Evolutionary conservation across 37 sponge, comb jelly and placozoan species (phyloP), one percentile per base, ranked within the genome.

Genomic region (Spongia lamella): DNA sequence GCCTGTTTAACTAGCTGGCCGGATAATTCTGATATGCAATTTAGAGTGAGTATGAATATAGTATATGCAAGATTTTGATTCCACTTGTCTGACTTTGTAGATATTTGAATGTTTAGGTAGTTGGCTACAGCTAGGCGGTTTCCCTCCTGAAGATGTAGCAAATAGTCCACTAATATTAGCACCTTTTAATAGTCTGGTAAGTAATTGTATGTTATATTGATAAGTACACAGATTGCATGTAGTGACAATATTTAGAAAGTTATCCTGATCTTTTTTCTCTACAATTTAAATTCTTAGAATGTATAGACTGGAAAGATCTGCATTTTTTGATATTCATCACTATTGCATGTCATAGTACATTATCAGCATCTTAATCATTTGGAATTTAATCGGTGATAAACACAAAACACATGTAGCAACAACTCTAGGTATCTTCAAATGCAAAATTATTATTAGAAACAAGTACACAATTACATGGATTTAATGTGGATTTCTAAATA

Each of bases 21-120:
- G 1, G 51, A 61, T 38, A 53, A 80, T 33, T 1, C 64, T 0
- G 76, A 79, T 38, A 47, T 86, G 30, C 59, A 31, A 6, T 60
- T 61, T 61, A 65, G 70, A 35, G 81, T 79, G 57, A 36, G 79
- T 52, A 29, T 25, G 22, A 15, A n/a, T n/a, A 72, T 56, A 35
- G 57, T 1, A 55, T 33, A 38, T 54, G 55, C 1, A 55, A n/a
- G n/a, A n/a, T n/a, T n/a, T 58, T 22, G 24, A 33, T 35, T 21
- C 31, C 4, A 24, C 66, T 40, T 40, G 39, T 53, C 17, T 37
- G 7, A 54, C 38, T 66, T 20, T 55, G 3, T 19, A 85, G 82
- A 63, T 86, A n/a, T 86, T 69, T 38, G 63, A 66, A 33, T 91
- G 92, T 61, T 73, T 91, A 35, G 84, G 86, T 3, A 78, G 79